Base-by-base conservation (phyloP, 2,888 invertebrate species). In the Cerceris ruficornis region DNA sequence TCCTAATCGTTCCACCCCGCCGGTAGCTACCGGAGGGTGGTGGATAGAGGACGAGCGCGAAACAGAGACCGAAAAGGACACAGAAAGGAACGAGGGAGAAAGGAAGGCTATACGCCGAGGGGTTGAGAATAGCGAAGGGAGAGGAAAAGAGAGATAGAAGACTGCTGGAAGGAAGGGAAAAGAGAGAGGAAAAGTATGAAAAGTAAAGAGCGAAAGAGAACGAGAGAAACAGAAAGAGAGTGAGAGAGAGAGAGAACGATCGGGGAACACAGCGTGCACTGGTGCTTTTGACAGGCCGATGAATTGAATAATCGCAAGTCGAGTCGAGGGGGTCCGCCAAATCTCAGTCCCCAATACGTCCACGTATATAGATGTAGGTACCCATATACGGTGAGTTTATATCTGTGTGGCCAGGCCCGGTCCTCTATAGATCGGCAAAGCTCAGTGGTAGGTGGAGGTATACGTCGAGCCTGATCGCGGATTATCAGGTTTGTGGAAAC, bases 301-400 rank as follows among this genome's bases (percentile, higher is more conserved):
- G 92, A 92, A 92, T 92, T 92, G 92, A 92, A 92, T 92, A 92
- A 92, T 92, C 92, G 92, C 92, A 92, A 92, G 92, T 92, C 91
- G 92, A 91, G 92, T 90, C 91, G 92, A 90, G 89, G 88, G 91
- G 92, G 91, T 90, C 89, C 89, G 89, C 91, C 91, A 86, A 91
- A 92, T 92, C 92, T 92, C 92, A 91, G 92, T 90, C 90, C 88
- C 88, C 90, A 88, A 91, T 91, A 90, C 87, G 86, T 87, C 85
- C 67, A 75, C 82, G 62, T 85, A 77, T 86, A 86, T 86, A 79
- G 84, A 85, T 86, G 81, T 83, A 86, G 86, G 62, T 65, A 70
- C 55, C 58, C 68, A 57, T 70, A 43, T 75, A 61, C 46, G 62
- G 59, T 43, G 42, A 49, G 39, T 15, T 43, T 60, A 15, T 55